Conservation (phyloP, 2,113 vertebrate species). For the Talpa occidentalis region DNA sequence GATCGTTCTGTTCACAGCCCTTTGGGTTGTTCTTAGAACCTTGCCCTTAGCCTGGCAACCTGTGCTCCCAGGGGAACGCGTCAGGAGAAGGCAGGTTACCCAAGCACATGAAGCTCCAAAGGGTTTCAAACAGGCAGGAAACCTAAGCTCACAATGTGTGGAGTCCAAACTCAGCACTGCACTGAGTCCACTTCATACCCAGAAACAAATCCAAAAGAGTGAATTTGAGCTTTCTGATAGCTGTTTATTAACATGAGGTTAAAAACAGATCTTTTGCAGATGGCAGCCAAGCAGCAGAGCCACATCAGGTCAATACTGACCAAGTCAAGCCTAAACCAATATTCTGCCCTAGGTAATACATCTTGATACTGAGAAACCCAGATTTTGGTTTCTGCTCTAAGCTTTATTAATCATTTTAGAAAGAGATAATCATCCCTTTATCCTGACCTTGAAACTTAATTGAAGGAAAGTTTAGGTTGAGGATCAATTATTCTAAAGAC, state of each 20-base stretch:
- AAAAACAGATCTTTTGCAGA: neutral
- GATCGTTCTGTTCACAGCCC: neutral
- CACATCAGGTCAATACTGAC: neutral
- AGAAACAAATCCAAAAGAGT: neutral
- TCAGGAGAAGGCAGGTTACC: neutral
- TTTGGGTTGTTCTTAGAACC: neutral
- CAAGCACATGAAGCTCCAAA: neutral
- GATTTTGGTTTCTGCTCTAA: neutral
- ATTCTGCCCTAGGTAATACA: conserved; percentile 50
- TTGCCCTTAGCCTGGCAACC: neutral
- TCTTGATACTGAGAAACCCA: conserved; percentile 37
- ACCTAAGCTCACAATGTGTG: too few species aligned
- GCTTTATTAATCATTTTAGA: conserved; percentile 41
- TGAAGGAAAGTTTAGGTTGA: conserved; percentile 49
- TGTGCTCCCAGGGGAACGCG: neutral
- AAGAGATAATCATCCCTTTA: conserved; percentile 5
- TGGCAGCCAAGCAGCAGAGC: neutral
- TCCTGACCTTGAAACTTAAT: conserved; percentile 46
- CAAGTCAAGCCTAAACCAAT: neutral
- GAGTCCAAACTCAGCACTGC: neutral
- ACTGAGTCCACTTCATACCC: neutral
- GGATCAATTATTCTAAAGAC: conserved; percentile 44
- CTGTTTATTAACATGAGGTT: neutral
- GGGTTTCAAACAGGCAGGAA: neutral
- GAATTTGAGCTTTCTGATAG: neutral